Evolutionary conservation across 2,888 invertebrate genomes (phyloP).

Genomic region (Melieria picta): DNA sequence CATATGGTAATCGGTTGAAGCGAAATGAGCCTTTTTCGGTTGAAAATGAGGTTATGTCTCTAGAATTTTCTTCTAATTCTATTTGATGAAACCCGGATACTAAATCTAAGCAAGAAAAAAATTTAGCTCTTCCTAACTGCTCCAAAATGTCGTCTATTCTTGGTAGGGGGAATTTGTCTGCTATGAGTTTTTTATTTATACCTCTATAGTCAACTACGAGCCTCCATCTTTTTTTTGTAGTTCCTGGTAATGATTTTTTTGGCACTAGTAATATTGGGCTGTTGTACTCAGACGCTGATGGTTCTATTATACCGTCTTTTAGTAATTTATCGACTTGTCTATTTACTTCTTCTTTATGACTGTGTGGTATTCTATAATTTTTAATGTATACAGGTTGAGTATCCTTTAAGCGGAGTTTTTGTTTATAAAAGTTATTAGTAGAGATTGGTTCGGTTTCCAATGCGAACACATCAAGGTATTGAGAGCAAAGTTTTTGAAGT

Average conservation of each 20-base stretch:
- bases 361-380: conserved; percentile 34
- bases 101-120: conserved; percentile 32
- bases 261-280: conserved; percentile 30
- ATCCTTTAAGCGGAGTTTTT: conserved; percentile 22
- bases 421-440: conserved; percentile 22
- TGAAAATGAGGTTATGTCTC: too few species aligned
- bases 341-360: conserved; percentile 35
- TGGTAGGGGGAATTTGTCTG: neutral
- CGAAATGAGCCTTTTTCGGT: conserved; percentile 29
- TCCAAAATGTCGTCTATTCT: neutral
- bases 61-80: conserved; percentile 18
- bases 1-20: conserved; percentile 45
- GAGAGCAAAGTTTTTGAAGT: conserved; percentile 9
- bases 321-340: conserved; percentile 33
- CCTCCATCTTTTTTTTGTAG: conserved; percentile 23
- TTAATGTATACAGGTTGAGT: conserved; percentile 31
- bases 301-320: conserved; percentile 28
- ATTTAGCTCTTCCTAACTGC: conserved; percentile 26
- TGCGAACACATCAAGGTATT: conserved; percentile 38
- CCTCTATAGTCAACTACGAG: conserved; percentile 33
- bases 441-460: conserved; percentile 38
- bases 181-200: conserved; percentile 23
- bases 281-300: conserved; percentile 25
- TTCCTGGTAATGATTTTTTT: conserved; percentile 29
- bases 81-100: conserved; percentile 33